Base-by-base conservation (phyloP, 1,140 invertebrate genomes). In the Lasaia peninsularis region DNA sequence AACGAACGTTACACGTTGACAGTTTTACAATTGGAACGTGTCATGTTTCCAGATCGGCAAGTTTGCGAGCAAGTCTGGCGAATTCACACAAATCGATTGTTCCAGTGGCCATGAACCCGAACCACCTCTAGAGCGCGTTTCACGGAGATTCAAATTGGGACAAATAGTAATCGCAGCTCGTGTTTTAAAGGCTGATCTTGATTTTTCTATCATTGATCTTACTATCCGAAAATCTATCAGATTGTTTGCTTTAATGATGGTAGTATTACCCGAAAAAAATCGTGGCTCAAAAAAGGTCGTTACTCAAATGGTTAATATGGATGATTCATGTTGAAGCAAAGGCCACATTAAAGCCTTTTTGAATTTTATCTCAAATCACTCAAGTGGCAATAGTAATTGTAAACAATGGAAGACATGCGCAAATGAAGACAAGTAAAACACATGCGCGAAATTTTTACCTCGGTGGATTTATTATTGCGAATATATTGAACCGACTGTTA, bases 71-170 rank as follows among this genome's bases (percentile, higher is more conserved):
- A 50, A 63, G 54, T 52, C 62, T 70, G 62, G 64, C 67, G 51
- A 75, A 74, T 69, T 74, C 70, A 63, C 59, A 58, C 63, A 71
- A 73, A 82, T 82, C 80, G 78, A 86, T 86, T 84, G 78, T 81
- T 81, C 64, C 66, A 62, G 37, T 75, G 83, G 71, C 79, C 80
- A 72, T 86, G 83, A 82, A 84, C 80, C 68, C 73, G 63, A 72
- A 60, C 69, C 71, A 66, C 55, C 71, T 79, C 40, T 64, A 49
- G 60, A 60, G 31, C 40, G 53, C 61, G 67, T 66, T 77, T 71
- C 71, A 71, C 57, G 63, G 68, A 79, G 77, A 77, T 67, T 63
- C 70, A 62, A 55, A 55, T 70, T 56, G 52, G 57, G 67, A 70
- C 53, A 62, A 65, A 61, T 56, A 60, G 65, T 67, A 75, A 71